These are phyloP conservation scores for Cydia strobilella DNA, from an alignment of 1,140 invertebrate genomes.

Conservation along the genomic window DNA sequence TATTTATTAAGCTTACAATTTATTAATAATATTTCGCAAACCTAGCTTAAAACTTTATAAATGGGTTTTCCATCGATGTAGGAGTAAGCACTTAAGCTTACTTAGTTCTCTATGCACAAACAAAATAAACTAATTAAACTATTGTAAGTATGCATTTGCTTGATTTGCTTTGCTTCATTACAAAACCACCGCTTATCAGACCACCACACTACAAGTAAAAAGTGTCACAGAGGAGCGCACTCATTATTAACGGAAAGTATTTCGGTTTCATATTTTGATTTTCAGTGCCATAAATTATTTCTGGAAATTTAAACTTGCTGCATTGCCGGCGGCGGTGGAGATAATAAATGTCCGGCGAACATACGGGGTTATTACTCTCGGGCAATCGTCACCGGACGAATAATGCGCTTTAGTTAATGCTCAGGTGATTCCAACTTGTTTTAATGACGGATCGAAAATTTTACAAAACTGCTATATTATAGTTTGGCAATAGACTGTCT, in stretches of 20 bases:
- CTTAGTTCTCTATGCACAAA: no score
- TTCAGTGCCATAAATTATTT: slow-evolving; percentile 24
- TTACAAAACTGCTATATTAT: no score
- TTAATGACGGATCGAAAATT: neutral
- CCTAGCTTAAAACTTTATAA: no score
- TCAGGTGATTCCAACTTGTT: slow-evolving; percentile 5
- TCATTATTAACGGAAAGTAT: slow-evolving; percentile 8
- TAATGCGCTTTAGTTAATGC: neutral
- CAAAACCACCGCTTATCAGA: slow-evolving; percentile 28
- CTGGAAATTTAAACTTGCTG: slow-evolving; percentile 30
- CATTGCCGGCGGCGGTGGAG: slow-evolving; percentile 12
- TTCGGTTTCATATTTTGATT: slow-evolving; percentile 30
- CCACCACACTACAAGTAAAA: neutral
- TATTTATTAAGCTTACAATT: no score
- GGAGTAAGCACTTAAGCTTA: no score
- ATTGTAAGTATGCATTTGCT: neutral
- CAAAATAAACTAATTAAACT: no score
- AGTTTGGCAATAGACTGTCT: no score
- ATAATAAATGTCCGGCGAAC: slow-evolving; percentile 28
- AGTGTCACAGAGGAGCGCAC: neutral
- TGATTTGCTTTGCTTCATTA: slow-evolving; percentile 7
- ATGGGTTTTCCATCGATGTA: no score
- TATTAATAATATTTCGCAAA: no score
- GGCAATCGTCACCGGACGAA: slow-evolving; percentile 5
- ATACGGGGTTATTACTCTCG: slow-evolving; percentile 13